These are phyloP conservation scores for Thripadectes ignobilis DNA, from an alignment of 2,797 vertebrate genomes.

Conservation along the genomic window DNA sequence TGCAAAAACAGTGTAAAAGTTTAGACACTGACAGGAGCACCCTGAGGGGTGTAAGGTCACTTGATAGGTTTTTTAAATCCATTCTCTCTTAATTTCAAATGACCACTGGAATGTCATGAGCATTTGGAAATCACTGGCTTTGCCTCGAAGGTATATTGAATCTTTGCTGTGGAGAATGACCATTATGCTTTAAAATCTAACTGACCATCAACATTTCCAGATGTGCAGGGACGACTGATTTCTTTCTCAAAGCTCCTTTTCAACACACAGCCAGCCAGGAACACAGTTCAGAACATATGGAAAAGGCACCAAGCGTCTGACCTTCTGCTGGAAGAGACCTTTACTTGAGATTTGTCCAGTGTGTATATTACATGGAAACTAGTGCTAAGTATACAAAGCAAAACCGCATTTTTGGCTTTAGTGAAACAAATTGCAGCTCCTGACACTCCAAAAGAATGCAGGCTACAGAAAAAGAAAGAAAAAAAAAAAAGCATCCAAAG, in stretches of 20 bases:
- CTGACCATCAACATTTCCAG: slow-evolving; percentile 73
- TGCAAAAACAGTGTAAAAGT: background rate
- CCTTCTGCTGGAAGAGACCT: slow-evolving; percentile 46
- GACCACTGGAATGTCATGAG: slow-evolving; percentile 10
- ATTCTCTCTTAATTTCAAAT: slow-evolving; percentile 37
- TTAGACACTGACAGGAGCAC: background rate
- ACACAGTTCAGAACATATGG: slow-evolving; percentile 45
- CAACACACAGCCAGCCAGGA: slow-evolving; percentile 1
- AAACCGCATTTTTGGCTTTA: slow-evolving; percentile 35
- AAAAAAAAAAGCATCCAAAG: background rate
- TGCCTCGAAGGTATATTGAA: slow-evolving; percentile 59
- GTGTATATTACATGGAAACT: slow-evolving; percentile 49
- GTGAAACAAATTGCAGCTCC: slow-evolving; percentile 32
- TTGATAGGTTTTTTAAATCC: slow-evolving; percentile 3
- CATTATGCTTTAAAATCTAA: slow-evolving; percentile 43
- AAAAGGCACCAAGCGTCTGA: slow-evolving; percentile 48
- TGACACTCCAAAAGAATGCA: slow-evolving; percentile 36
- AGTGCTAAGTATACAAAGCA: slow-evolving; percentile 54
- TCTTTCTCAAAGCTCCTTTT: slow-evolving; percentile 59
- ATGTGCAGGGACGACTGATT: slow-evolving; percentile 60
- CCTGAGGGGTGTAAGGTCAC: slow-evolving; percentile 31
- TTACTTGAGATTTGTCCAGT: slow-evolving; percentile 51
- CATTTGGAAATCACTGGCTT: slow-evolving; percentile 38
- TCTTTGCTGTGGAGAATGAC: slow-evolving; percentile 59
- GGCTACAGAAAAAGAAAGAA: slow-evolving; percentile 23